Percentiles rank a stretch among this genome's conserved stretches.
Evolutionary conservation across 2,797 vertebrate species (phyloP).

Genomic region (Delichon dasypus): DNA sequence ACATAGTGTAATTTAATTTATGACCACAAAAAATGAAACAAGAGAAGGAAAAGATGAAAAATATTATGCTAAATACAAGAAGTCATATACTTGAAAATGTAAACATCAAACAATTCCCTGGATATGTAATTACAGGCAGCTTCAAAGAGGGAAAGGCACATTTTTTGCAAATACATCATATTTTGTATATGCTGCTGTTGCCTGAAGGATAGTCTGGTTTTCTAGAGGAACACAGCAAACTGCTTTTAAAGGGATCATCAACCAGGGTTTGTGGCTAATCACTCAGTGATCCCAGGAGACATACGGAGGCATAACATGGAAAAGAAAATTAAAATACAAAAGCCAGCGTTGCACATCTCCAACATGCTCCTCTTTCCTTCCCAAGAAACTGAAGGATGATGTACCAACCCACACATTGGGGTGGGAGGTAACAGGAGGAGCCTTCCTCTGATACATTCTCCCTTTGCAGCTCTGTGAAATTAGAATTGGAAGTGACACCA

Average conservation of each 20-base stretch:
- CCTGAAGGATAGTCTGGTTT: conserved; percentile 31
- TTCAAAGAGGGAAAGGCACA: conserved; percentile 54
- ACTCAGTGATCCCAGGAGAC: not conserved
- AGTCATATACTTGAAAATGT: conserved; percentile 39
- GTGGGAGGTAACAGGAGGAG: not conserved
- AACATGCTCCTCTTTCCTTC: not conserved
- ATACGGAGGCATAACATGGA: not conserved
- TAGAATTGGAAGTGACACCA: not conserved
- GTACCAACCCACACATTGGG: not conserved
- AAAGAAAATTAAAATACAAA: conserved; percentile 6
- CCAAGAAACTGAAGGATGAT: not conserved
- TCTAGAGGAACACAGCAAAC: conserved; percentile 6
- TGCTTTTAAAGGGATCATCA: conserved; percentile 35
- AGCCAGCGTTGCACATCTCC: not conserved
- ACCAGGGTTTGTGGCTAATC: conserved; percentile 4
- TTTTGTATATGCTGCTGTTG: conserved; percentile 26
- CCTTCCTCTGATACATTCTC: not conserved
- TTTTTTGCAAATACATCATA: conserved; percentile 18
- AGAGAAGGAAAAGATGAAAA: conserved; percentile 54
- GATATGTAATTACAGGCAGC: conserved; percentile 50
- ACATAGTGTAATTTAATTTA: conserved; percentile 20
- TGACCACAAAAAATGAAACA: conserved; percentile 1
- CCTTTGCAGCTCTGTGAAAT: not conserved
- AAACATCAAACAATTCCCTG: conserved; percentile 62
- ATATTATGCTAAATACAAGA: conserved; percentile 36